Conservation (phyloP, 1,140 invertebrate genomes). For the Asbolus verrucosus region DNA sequence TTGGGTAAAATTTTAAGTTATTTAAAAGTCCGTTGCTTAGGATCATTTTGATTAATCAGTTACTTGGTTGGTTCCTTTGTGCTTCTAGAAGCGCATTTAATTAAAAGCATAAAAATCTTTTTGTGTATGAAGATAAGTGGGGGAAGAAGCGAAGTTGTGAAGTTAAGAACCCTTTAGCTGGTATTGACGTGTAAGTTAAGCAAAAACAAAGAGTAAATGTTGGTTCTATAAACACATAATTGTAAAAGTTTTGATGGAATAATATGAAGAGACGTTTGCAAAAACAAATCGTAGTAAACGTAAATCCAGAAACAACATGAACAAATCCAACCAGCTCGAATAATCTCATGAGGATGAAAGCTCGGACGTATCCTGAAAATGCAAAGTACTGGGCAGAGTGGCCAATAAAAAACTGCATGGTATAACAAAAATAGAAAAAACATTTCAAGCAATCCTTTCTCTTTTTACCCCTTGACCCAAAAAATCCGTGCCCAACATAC, state of each 20-base stretch:
- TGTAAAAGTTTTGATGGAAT: slow-evolving; percentile 43
- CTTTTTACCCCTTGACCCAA: slow-evolving; percentile 54
- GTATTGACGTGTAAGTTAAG: slow-evolving; percentile 5
- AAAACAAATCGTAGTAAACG: slow-evolving; percentile 43
- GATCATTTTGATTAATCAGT: no score
- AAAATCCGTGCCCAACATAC: slow-evolving; percentile 57
- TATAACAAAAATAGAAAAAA: slow-evolving; percentile 49
- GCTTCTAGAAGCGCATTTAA: no score
- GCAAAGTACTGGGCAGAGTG: slow-evolving; percentile 41
- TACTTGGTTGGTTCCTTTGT: no score
- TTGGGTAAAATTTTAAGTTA: no score
- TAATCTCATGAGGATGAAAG: slow-evolving; percentile 46
- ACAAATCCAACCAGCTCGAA: slow-evolving; percentile 42
- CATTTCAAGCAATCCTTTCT: slow-evolving; percentile 52
- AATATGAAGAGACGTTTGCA: slow-evolving; percentile 41
- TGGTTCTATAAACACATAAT: slow-evolving; percentile 40
- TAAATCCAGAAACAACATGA: slow-evolving; percentile 40
- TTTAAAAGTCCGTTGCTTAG: no score
- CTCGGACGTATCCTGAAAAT: slow-evolving; percentile 39
- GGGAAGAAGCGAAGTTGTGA: no score
- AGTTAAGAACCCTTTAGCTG: slow-evolving; percentile 6
- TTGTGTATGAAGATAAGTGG: no score
- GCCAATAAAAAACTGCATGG: slow-evolving; percentile 47
- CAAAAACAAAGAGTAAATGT: slow-evolving; percentile 15
- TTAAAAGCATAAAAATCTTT: no score